A percentile compares a stretch with the other conserved stretches of the same genome.
phyloP scores from a whole-genome alignment of 2,888 invertebrate genomes.

The Gandaritis pyraliata region DNA sequence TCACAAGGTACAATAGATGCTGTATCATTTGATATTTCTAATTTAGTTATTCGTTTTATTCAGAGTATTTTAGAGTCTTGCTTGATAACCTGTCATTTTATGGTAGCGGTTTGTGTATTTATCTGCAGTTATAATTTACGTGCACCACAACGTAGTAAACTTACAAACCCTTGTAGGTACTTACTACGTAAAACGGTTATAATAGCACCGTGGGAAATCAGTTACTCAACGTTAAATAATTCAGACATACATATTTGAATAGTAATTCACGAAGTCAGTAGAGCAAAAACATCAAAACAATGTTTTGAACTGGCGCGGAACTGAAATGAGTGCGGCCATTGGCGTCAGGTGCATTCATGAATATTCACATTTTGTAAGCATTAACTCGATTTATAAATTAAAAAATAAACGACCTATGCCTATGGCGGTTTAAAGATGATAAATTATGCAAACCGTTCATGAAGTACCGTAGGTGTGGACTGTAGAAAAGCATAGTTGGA shows the following conservation, averaged over 20 bases:
- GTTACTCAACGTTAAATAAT: slow-evolving; percentile 40
- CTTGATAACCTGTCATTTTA: background rate
- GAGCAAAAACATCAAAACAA: slow-evolving; percentile 73
- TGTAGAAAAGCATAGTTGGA: too few relatives aligned
- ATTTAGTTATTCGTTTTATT: background rate
- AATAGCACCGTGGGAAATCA: slow-evolving; percentile 54
- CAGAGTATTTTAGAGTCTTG: too few relatives aligned
- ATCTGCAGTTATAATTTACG: too few relatives aligned
- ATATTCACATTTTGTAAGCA: slow-evolving; percentile 55
- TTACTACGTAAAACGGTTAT: slow-evolving; percentile 27
- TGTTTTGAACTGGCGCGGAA: slow-evolving; percentile 51
- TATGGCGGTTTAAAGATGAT: background rate
- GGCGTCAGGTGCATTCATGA: slow-evolving; percentile 69
- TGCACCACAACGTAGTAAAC: slow-evolving; percentile 18
- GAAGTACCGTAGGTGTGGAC: too few relatives aligned
- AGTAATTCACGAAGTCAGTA: slow-evolving; percentile 67
- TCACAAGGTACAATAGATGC: slow-evolving; percentile 8
- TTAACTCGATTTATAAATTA: slow-evolving; percentile 1
- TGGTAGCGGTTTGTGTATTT: background rate
- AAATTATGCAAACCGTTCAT: too few relatives aligned
- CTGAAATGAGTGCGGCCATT: slow-evolving; percentile 53
- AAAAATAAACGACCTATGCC: background rate
- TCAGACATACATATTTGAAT: slow-evolving; percentile 50
- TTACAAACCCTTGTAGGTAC: slow-evolving; percentile 15
- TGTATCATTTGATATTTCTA: slow-evolving; percentile 4